Base-by-base conservation (phyloP, 2,797 vertebrate species). In the Anguilla anguilla region DNA sequence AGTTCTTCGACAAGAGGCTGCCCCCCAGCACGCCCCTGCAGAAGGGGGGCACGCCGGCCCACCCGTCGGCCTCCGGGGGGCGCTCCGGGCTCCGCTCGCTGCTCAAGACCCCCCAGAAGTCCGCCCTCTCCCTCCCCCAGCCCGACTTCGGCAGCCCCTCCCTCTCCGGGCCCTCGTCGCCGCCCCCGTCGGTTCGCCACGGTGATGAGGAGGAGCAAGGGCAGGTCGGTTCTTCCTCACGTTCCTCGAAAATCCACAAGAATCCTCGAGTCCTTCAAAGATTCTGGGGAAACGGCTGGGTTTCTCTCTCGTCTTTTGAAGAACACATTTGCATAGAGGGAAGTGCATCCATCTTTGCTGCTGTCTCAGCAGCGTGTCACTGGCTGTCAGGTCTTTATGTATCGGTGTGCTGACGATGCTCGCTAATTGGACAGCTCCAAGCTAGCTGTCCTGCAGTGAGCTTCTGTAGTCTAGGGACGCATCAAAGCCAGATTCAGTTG, bases 11-110 rank as follows among this genome's bases (percentile, higher is more conserved):
- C 92, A 95, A 93, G 92, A 89, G 90, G 84, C 91, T 96, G 15
- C 96, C 96, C n/a, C 95, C 96, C 46, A 95, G 94, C 91, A 96
- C 96, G 6, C 96, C 96, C 0, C 90, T 97, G 39, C 93, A 94
- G 91, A 96, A 94, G 88, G 96, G 96, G 5, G 94, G 77, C 74
- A 96, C 95, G 0, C 96, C 96, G 0, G 90, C 87, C 13, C 89
- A 89, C 22, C 86, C 85, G 0, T 86, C 90, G 1, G 94, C 94
- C 0, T 94, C 94, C 39, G 39, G 39, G 0, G 90, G 91, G 0
- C 91, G 87, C 0, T 57, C 3, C 10, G 89, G 86, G 88, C 92
- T 94, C 35, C 94, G 92, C 81, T 95, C 96, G 0, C 11, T 91
- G 87, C 92, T 96, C 28, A 97, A 96, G 92, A 96, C 95, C 0